Percentiles rank a stretch among this genome's conserved stretches.
phyloP scores from a whole-genome alignment of 1,140 invertebrate species.

The Drosophila neocordata region DNA sequence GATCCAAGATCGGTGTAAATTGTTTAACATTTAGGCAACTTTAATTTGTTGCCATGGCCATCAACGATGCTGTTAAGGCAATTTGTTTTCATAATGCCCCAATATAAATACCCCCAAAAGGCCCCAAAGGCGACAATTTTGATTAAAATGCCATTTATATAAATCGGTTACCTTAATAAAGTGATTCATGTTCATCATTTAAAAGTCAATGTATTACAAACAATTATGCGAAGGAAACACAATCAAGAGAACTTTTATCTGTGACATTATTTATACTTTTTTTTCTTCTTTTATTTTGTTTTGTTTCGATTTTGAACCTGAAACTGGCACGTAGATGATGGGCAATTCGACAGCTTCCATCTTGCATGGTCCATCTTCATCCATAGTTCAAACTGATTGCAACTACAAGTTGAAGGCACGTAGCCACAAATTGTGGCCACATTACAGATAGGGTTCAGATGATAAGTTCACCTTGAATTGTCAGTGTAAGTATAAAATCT shows the following conservation, averaged over 20 bases:
- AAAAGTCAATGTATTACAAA: too few species aligned
- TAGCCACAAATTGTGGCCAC: constrained; percentile 62
- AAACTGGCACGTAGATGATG: constrained; percentile 46
- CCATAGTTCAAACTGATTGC: constrained; percentile 71
- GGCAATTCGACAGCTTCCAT: constrained; percentile 23
- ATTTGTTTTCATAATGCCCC: constrained; percentile 64
- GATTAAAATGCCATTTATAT: constrained; percentile 79
- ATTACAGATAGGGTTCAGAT: constrained; percentile 32
- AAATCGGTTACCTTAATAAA: constrained; percentile 10
- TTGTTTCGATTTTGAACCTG: constrained; percentile 24
- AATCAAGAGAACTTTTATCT: too few species aligned
- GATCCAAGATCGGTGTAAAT: constrained; percentile 62
- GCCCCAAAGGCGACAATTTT: constrained; percentile 72
- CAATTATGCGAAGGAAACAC: too few species aligned
- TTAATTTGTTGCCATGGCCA: constrained; percentile 68
- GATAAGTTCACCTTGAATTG: constrained; percentile 50
- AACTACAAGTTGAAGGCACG: constrained; percentile 64
- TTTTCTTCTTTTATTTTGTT: too few species aligned
- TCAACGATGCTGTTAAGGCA: constrained; percentile 53
- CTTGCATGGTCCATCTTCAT: constrained; percentile 13
- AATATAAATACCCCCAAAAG: constrained; percentile 53
- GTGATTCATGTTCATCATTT: constrained; percentile 8
- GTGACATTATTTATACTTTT: neutral
- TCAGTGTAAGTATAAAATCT: constrained; percentile 2
- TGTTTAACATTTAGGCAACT: constrained; percentile 77